Evolutionary conservation across 2,888 invertebrate genomes (phyloP).

Genomic region (Cataglyphis livida): DNA sequence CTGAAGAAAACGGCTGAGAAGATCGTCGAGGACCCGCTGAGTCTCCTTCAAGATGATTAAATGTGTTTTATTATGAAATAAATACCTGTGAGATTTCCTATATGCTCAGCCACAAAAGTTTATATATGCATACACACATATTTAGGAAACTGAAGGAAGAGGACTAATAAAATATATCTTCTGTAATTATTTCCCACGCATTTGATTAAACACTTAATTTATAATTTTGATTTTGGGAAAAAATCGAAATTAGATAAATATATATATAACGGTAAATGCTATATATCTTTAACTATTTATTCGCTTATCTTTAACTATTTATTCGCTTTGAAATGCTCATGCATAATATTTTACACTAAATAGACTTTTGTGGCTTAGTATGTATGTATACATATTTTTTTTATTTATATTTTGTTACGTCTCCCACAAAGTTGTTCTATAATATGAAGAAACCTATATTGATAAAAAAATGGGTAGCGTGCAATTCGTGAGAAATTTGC

Average conservation of each 20-base stretch:
- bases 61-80: neutral
- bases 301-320: neutral
- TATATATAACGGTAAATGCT: neutral
- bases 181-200: too few relatives aligned
- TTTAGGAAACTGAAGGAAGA: neutral
- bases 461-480: slow-evolving; percentile 9
- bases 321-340: neutral
- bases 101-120: slow-evolving; percentile 25
- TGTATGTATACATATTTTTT: slow-evolving; percentile 4
- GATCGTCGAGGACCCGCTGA: slow-evolving; percentile 83
- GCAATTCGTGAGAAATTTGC: slow-evolving; percentile 30
- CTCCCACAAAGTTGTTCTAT: neutral
- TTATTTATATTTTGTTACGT: slow-evolving; percentile 25
- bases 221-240: neutral
- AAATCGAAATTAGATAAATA: neutral
- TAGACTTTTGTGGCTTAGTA: slow-evolving; percentile 32
- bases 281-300: neutral
- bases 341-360: neutral
- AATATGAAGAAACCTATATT: neutral
- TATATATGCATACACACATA: neutral
- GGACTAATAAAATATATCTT: neutral
- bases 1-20: slow-evolving; percentile 83
- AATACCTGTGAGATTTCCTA: slow-evolving; percentile 31
- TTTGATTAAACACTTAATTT: slow-evolving; percentile 2
- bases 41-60: slow-evolving; percentile 81